phyloP scores from a whole-genome alignment of 2,888 invertebrate genomes.

The Julus scandinavius region DNA sequence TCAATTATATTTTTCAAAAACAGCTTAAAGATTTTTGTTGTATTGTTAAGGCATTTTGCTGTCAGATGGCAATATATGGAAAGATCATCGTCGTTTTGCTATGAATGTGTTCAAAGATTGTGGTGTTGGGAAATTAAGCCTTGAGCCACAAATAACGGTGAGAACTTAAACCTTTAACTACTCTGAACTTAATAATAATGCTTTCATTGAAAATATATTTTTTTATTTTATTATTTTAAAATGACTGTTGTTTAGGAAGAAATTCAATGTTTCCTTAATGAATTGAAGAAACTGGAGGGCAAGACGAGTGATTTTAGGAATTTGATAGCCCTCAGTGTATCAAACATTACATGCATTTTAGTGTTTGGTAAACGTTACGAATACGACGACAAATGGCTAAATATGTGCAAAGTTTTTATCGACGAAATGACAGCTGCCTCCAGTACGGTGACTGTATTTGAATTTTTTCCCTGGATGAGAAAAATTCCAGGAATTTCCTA shows the following conservation, averaged over 20 bases:
- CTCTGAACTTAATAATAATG: neutral
- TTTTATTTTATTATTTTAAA: neutral
- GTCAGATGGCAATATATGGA: constrained; percentile 40
- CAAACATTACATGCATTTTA: neutral
- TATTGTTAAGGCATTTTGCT: neutral
- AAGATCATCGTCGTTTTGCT: constrained; percentile 47
- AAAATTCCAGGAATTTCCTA: constrained; percentile 15
- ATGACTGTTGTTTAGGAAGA: neutral
- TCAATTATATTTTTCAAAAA: too few relatives aligned
- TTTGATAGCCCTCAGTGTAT: neutral
- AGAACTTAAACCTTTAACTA: too few relatives aligned
- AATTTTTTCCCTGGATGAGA: constrained; percentile 42
- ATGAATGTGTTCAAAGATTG: constrained; percentile 1
- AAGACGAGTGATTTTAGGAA: neutral
- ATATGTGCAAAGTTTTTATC: neutral
- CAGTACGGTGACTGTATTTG: neutral
- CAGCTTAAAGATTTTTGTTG: too few relatives aligned
- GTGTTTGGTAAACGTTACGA: constrained; percentile 25
- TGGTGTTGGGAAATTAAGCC: constrained; percentile 34
- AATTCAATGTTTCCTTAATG: constrained; percentile 1
- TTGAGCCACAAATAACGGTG: constrained; percentile 38
- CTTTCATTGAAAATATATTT: neutral
- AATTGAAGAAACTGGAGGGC: neutral
- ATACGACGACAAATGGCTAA: constrained; percentile 6
- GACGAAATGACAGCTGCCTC: neutral